Conservation (phyloP, 2,113 vertebrate genomes). For the Lonchura striata region DNA sequence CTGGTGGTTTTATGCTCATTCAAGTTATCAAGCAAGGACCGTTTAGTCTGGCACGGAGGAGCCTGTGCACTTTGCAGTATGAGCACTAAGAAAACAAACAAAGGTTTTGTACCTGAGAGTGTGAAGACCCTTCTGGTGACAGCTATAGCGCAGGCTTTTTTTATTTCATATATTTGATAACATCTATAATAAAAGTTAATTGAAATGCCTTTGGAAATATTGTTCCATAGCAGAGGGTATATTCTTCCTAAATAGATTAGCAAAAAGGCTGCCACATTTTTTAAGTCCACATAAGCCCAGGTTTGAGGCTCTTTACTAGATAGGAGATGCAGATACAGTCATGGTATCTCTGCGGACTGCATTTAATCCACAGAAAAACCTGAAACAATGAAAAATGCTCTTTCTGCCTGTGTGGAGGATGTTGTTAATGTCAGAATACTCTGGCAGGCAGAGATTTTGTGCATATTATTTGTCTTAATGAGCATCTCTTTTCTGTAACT, state of each 20-base stretch:
- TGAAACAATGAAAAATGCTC: neutral
- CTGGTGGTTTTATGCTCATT: neutral
- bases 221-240: neutral
- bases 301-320: neutral
- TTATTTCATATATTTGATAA: neutral
- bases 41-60: neutral
- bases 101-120: neutral
- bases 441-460: neutral
- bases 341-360: rapidly evolving
- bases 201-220: neutral
- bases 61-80: neutral
- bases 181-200: neutral
- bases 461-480: neutral
- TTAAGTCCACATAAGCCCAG: neutral
- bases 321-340: neutral
- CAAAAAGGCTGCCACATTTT: neutral
- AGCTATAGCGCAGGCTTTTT: neutral
- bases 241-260: neutral
- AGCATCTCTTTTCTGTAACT: neutral
- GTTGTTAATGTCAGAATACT: neutral
- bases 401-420: neutral
- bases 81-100: neutral
- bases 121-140: neutral
- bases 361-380: neutral
- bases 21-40: neutral